Evolutionary conservation across 2,797 vertebrate species (phyloP).

Genomic region (Pseudomugil gertrudae): DNA sequence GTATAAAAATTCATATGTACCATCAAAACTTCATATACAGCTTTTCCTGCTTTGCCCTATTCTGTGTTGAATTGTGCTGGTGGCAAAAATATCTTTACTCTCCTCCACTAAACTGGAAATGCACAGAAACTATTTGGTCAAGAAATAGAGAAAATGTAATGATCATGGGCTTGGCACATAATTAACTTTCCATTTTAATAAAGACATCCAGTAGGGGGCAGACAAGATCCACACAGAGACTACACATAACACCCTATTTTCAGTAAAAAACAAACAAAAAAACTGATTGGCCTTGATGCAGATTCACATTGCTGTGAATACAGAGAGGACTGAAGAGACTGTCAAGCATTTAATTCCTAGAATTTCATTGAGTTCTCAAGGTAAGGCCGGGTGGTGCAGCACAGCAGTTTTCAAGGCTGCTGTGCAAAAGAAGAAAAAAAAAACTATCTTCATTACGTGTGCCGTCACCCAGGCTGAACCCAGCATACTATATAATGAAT

Average conservation of each 20-base stretch:
- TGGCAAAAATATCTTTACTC: background rate
- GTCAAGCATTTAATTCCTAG: conserved; percentile 4
- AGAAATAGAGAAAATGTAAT: background rate
- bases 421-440: conserved; percentile 3
- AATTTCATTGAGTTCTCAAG: conserved; percentile 13
- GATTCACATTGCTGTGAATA: conserved; percentile 6
- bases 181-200: background rate
- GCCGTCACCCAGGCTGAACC: background rate
- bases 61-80: background rate
- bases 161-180: background rate
- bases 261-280: conserved; percentile 9
- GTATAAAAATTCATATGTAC: too few species aligned
- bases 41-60: too few species aligned
- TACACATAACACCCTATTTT: too few species aligned
- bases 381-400: conserved; percentile 7
- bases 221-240: conserved; percentile 51
- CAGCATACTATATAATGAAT: background rate
- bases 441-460: background rate
- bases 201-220: conserved; percentile 71
- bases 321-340: background rate
- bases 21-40: too few species aligned
- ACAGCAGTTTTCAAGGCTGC: conserved; percentile 39
- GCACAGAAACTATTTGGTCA: background rate
- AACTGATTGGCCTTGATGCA: conserved; percentile 29
- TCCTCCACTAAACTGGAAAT: too few species aligned